Base-by-base conservation (phyloP, 2,888 invertebrate genomes). In the Cremastinae sp. region DNA sequence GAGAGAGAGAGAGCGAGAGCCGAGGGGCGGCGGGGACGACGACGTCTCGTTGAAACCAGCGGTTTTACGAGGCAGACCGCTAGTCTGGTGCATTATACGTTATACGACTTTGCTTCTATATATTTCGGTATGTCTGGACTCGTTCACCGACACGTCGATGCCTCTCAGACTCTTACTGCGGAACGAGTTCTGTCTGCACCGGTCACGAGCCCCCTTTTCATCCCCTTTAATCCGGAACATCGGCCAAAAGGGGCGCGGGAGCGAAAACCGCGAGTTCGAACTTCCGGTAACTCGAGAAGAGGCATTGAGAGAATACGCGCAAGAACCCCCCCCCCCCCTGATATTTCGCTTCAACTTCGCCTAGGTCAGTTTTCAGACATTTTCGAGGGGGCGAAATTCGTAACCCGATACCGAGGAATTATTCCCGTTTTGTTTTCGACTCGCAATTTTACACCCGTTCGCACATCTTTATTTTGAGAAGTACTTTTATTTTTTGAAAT, bases 41-140 rank as follows among this genome's bases (percentile, higher is more conserved):
- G 43, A 20, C 78, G 77, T 80, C 80, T 79, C 83, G 81, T 82
- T 83, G 83, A 82, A 82, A 82, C 80, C 84, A 83, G 82, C 28
- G 28, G 28, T 28, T 88, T 88, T 87, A 87, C 85, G 87, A 87
- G 81, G 76, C 82, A 82, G 85, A 85, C 86, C 85, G 85, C 83
- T 85, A 84, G 86, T 86, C 86, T 85, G 84, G 83, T 80, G 82
- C 84, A 85, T 87, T 87, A 81, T 81, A 80, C 81, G 81, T 81
- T 82, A 83, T 84, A 84, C 81, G 84, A 82, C 79, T 79, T 55
- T 41, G 39, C 81, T 45, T 72, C 79, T 84, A 83, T 84, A 84
- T 84, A 84, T 83, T 81, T 79, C 79, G 79, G 80, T 79, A 85
- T 86, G 85, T 86, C 81, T 78, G 64, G 61, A 73, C 58, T n/a